Percentiles rank a stretch among this genome's conserved stretches.
Conservation (phyloP, 2,797 vertebrate species). For the Catamblyrhynchus diadema region DNA sequence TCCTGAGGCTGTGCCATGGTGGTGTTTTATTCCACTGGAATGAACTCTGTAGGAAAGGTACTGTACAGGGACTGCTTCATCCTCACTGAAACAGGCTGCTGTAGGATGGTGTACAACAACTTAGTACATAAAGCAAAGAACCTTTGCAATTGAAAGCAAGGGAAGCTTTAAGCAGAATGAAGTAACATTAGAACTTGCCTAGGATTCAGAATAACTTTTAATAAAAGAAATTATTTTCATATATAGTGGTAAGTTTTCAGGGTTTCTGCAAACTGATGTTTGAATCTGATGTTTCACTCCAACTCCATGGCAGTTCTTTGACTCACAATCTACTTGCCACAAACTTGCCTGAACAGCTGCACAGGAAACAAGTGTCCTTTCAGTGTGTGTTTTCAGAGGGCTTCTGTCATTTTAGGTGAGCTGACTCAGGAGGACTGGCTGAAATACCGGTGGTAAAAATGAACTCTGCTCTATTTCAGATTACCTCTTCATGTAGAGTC, state of each 20-base stretch:
- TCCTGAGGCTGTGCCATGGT: not conserved
- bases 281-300: not conserved
- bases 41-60: not conserved
- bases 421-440: not conserved
- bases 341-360: not conserved
- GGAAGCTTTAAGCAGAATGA: not conserved
- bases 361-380: not conserved
- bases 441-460: not conserved
- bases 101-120: not conserved
- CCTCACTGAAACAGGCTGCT: not conserved
- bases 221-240: not conserved
- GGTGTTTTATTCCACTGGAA: not conserved
- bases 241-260: not conserved
- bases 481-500: not conserved
- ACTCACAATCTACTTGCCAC: not conserved
- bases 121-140: not conserved
- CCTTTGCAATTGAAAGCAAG: not conserved
- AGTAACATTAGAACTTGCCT: not conserved
- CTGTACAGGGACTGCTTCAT: not conserved
- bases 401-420: not conserved
- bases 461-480: not conserved
- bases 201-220: not conserved
- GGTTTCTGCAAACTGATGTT: not conserved
- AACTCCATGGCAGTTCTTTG: fast-evolving
- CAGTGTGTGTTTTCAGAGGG: not conserved